Conservation (phyloP, 2,113 vertebrate genomes). For the Picathartes gymnocephalus region DNA sequence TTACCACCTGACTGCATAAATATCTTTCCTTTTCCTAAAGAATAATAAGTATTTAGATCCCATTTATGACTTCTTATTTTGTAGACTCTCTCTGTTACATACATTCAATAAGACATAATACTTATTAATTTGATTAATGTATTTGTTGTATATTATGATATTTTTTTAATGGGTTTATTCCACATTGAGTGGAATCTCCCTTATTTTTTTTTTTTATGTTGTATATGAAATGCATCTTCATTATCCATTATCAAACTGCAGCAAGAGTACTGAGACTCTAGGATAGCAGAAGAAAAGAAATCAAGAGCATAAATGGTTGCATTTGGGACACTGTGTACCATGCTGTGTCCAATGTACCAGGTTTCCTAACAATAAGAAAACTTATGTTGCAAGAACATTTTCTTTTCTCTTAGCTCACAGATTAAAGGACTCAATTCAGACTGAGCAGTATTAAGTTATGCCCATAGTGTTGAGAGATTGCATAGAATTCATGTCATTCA, state of each 20-base stretch:
- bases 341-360: neutral
- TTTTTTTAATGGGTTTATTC: neutral
- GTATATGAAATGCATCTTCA: neutral
- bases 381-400: accelerated
- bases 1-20: neutral
- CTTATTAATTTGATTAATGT: neutral
- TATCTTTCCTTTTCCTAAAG: neutral
- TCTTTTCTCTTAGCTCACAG: neutral
- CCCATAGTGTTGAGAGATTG: neutral
- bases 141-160: neutral
- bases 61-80: neutral
- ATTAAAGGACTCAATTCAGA: neutral
- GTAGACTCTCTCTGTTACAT: neutral
- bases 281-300: neutral
- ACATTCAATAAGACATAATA: neutral
- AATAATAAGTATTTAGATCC: neutral
- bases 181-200: neutral
- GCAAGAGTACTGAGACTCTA: neutral
- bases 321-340: neutral
- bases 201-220: neutral
- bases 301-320: neutral
- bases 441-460: neutral
- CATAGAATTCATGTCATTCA: neutral
- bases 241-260: neutral
- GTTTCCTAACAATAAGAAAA: neutral